These are phyloP conservation scores for Geococcyx californianus DNA, from an alignment of 2,113 vertebrate species.

Conservation along the genomic window DNA sequence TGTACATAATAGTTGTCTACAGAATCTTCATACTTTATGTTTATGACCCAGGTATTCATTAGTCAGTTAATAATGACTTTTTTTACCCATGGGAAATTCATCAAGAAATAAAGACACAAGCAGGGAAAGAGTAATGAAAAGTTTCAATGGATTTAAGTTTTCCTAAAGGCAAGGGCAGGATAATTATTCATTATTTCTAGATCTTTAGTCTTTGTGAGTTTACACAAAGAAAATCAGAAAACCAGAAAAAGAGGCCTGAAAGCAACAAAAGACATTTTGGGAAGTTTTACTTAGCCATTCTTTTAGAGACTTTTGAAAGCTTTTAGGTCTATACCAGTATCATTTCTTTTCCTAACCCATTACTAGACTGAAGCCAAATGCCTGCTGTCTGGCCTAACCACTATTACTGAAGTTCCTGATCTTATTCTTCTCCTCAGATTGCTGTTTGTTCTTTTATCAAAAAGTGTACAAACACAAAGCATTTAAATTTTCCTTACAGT, in stretches of 20 bases:
- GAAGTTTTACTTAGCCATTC: background rate
- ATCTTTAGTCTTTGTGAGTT: background rate
- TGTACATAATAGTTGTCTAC: conserved; percentile 8
- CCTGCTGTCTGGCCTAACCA: background rate
- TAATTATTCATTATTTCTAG: conserved; percentile 1
- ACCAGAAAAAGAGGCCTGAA: background rate
- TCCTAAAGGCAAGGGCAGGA: conserved; percentile 11
- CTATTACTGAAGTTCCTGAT: background rate
- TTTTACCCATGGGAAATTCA: background rate
- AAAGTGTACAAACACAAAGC: background rate
- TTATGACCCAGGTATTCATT: conserved; percentile 44
- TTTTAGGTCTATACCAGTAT: background rate
- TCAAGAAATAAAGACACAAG: conserved; percentile 5
- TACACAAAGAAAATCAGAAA: background rate
- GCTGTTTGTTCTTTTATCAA: background rate
- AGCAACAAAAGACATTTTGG: background rate
- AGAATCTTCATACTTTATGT: conserved; percentile 36
- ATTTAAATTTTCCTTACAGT: background rate
- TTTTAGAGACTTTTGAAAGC: background rate
- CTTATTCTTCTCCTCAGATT: background rate
- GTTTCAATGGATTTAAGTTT: background rate
- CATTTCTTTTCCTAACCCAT: background rate
- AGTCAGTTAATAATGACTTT: conserved; percentile 30
- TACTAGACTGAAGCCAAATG: background rate
- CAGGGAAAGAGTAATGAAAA: conserved; percentile 24